Evolutionary conservation across 2,888 invertebrate genomes (phyloP).

Genomic region (Drosophila falleni): DNA sequence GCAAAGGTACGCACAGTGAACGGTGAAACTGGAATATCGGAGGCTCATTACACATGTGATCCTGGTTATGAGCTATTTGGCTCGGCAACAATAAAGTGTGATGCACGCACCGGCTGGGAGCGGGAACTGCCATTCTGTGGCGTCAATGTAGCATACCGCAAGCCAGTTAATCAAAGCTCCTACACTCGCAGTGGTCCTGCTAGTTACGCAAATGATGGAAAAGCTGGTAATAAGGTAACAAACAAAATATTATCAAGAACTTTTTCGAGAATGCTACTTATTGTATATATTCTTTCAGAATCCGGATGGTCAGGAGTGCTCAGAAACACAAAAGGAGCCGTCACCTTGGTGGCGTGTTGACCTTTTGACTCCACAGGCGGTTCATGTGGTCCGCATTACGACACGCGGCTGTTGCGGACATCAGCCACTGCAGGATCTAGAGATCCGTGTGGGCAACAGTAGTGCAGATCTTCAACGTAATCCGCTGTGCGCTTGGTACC

Average conservation of each 20-base stretch:
- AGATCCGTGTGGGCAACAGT: slow-evolving; percentile 96
- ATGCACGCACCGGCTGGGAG: slow-evolving; percentile 91
- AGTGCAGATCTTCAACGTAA: slow-evolving; percentile 94
- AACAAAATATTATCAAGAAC: neutral
- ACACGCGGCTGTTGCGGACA: slow-evolving; percentile 90
- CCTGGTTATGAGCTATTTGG: slow-evolving; percentile 96
- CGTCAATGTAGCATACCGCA: slow-evolving; percentile 94
- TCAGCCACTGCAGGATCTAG: slow-evolving; percentile 94
- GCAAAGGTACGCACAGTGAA: slow-evolving; percentile 88
- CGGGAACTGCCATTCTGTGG: slow-evolving; percentile 94
- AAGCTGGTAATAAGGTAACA: slow-evolving; percentile 88
- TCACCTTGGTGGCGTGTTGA: slow-evolving; percentile 98
- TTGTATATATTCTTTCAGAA: slow-evolving; percentile 86
- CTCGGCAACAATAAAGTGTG: slow-evolving; percentile 89
- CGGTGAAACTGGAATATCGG: slow-evolving; percentile 84
- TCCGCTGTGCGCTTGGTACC: slow-evolving; percentile 97
- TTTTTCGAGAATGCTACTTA: no score
- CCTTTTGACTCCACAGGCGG: slow-evolving; percentile 92
- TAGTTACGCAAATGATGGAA: slow-evolving; percentile 94
- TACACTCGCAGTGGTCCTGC: slow-evolving; percentile 94
- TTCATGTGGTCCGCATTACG: slow-evolving; percentile 94
- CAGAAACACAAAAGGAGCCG: slow-evolving; percentile 95
- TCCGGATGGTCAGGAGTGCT: slow-evolving; percentile 94
- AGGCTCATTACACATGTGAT: slow-evolving; percentile 94
- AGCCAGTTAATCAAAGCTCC: slow-evolving; percentile 96